phyloP scores from a whole-genome alignment of 2,113 vertebrate genomes.

The Microcebus murinus region DNA sequence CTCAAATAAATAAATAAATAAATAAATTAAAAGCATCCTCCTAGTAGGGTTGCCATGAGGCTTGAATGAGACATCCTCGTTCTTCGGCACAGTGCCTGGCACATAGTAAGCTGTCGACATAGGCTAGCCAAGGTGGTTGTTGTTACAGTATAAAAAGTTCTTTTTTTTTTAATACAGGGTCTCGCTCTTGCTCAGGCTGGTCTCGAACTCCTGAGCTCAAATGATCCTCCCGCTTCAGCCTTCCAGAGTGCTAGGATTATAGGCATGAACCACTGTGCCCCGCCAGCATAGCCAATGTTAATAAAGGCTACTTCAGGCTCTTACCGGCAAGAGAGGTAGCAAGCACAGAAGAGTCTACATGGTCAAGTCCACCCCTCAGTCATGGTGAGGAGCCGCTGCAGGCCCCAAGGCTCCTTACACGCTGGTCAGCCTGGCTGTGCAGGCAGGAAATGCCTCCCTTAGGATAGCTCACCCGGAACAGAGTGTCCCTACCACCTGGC shows the following conservation, averaged over 20 bases:
- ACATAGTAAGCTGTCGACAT: fast-evolving
- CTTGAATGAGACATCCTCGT: not conserved
- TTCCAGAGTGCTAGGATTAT: no score
- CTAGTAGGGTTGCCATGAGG: not conserved
- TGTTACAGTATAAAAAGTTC: not conserved
- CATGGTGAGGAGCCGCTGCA: not conserved
- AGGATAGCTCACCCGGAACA: not conserved
- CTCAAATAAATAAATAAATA: no score
- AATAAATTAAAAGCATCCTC: no score
- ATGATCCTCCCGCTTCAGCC: no score
- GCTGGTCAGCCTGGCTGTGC: not conserved
- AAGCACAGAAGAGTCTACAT: not conserved
- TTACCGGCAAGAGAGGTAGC: not conserved
- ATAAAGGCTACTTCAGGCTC: not conserved
- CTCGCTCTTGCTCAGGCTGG: not conserved
- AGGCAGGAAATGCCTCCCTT: not conserved
- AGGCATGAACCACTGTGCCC: no score
- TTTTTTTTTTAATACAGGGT: not conserved
- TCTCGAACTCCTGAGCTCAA: no score
- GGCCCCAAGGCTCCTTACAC: not conserved
- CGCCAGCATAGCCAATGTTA: not conserved
- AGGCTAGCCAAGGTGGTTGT: not conserved
- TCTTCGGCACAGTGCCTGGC: not conserved
- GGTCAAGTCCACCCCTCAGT: not conserved
- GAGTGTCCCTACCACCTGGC: not conserved